phyloP scores from a whole-genome alignment of 2,113 vertebrate genomes.

The Urocolius indicus region DNA sequence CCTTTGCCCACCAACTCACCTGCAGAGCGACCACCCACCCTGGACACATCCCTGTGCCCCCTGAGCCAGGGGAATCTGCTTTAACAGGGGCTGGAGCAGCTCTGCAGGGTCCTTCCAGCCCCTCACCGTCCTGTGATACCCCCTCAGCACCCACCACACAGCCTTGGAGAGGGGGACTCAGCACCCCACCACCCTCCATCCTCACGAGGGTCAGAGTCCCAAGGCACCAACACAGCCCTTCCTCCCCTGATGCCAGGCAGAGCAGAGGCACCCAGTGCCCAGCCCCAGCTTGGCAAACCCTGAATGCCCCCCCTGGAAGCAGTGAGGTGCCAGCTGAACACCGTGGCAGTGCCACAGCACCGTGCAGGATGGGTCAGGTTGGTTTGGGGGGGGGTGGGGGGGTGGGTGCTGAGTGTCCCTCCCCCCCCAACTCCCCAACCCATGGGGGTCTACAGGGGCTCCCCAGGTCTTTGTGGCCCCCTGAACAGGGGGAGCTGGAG shows the following conservation, averaged over 20 bases:
- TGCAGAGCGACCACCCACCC: neutral
- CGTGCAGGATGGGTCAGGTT: no score
- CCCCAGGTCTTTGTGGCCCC: neutral
- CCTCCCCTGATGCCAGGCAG: neutral
- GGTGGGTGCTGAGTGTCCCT: no score
- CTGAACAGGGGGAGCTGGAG: neutral
- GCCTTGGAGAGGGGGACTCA: no score
- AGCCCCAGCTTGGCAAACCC: neutral
- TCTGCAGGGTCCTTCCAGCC: no score
- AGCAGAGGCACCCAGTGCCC: neutral
- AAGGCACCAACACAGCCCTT: neutral
- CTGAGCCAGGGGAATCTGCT: no score
- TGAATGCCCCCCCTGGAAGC: neutral
- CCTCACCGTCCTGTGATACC: no score
- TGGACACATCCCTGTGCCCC: no score
- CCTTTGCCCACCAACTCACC: neutral
- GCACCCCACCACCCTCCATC: neutral
- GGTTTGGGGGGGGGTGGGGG: no score
- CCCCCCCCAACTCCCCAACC: no score
- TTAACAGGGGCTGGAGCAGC: no score
- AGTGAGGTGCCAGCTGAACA: neutral
- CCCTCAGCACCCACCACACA: neutral
- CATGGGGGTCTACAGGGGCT: neutral
- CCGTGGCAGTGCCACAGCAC: fast-evolving
- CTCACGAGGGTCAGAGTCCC: no score